Percentiles rank a stretch among this genome's conserved stretches.
Evolutionary conservation across 2,888 invertebrate species (phyloP).

Genomic region (Phytoseiulus persimilis): DNA sequence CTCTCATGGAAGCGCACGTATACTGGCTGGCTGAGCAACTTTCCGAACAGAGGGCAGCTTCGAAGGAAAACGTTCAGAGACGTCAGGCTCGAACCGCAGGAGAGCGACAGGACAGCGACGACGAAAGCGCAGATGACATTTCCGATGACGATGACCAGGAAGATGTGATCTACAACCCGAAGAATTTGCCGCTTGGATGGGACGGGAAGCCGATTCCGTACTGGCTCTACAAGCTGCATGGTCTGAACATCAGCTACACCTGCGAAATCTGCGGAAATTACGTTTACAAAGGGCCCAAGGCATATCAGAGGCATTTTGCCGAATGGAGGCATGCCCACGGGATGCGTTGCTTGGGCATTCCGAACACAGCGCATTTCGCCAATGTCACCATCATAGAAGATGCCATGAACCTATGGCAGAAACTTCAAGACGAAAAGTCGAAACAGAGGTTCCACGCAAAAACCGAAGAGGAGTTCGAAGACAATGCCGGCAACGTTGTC

Average conservation of each 20-base stretch:
- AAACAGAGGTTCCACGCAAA: constrained; percentile 92
- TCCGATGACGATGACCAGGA: constrained; percentile 77
- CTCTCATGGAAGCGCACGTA: constrained; percentile 75
- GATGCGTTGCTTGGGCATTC: constrained; percentile 96
- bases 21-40: constrained; percentile 78
- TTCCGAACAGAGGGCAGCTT: constrained; percentile 73
- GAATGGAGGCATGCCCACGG: constrained; percentile 69
- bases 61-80: constrained; percentile 95
- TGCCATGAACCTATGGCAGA: constrained; percentile 93
- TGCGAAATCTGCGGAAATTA: constrained; percentile 99
- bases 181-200: constrained; percentile 97
- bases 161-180: constrained; percentile 97
- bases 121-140: constrained; percentile 58
- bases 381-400: constrained; percentile 98
- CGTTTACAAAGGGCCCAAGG: constrained; percentile 96
- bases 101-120: constrained; percentile 82
- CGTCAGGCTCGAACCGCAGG: constrained; percentile 93
- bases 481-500: constrained; percentile 95
- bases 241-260: constrained; percentile 93
- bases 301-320: constrained; percentile 98
- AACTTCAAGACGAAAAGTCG: constrained; percentile 88
- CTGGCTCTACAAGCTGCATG: constrained; percentile 97
- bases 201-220: constrained; percentile 86
- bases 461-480: constrained; percentile 86
- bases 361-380: constrained; percentile 99